phyloP scores from a whole-genome alignment of 2,888 invertebrate species.

The Dendrolimus houi region DNA sequence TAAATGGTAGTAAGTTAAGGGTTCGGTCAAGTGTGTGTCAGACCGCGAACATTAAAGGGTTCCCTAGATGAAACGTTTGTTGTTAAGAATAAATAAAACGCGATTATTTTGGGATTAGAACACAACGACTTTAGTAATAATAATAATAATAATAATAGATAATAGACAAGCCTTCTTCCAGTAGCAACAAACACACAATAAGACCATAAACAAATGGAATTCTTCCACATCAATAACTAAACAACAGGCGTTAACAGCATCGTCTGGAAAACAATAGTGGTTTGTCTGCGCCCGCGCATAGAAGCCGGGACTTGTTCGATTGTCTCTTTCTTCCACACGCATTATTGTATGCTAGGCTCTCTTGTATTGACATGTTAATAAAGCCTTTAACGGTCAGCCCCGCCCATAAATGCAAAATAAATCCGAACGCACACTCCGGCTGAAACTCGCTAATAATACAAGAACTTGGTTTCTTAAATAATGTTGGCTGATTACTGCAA shows the following conservation, averaged over 20 bases:
- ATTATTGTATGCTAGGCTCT: constrained; percentile 26
- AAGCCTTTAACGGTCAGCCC: constrained; percentile 32
- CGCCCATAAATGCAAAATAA: constrained; percentile 26
- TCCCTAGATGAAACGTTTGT: too few relatives aligned
- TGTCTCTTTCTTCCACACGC: constrained; percentile 23
- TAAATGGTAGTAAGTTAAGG: too few relatives aligned
- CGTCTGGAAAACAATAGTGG: constrained; percentile 40
- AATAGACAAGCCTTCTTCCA: constrained; percentile 10
- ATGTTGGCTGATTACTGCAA: too few relatives aligned
- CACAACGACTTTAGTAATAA: not conserved
- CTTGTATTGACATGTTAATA: constrained; percentile 56
- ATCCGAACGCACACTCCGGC: constrained; percentile 8
- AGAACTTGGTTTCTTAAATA: too few relatives aligned
- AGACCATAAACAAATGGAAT: constrained; percentile 25
- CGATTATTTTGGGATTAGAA: not conserved
- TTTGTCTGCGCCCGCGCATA: constrained; percentile 39
- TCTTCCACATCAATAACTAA: constrained; percentile 33
- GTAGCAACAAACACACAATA: constrained; percentile 31
- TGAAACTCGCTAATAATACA: too few relatives aligned
- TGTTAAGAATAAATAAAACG: too few relatives aligned
- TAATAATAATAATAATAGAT: too few relatives aligned
- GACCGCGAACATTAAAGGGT: too few relatives aligned
- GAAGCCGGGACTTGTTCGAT: constrained; percentile 25
- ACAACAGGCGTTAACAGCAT: constrained; percentile 41
- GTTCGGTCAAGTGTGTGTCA: too few relatives aligned